Percentiles rank a stretch among this genome's conserved stretches.
phyloP scores from a whole-genome alignment of 2,888 invertebrate species.

The Craniophora ligustri region DNA sequence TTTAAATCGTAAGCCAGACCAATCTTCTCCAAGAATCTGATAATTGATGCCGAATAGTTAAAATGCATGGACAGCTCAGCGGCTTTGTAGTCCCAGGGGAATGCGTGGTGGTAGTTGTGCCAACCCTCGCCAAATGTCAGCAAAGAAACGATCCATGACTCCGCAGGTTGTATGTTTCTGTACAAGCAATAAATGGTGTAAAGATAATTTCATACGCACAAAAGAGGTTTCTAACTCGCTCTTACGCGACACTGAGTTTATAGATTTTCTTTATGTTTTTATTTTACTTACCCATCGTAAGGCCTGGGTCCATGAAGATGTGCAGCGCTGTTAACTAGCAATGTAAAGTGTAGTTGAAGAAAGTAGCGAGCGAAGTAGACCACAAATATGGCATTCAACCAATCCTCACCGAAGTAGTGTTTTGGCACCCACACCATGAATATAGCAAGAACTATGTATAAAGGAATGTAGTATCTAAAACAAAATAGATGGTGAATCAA shows the following conservation, averaged over 20 bases:
- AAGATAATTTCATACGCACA: too few relatives aligned
- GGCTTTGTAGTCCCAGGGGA: conserved; percentile 97
- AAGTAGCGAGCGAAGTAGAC: conserved; percentile 90
- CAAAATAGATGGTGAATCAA: conserved; percentile 5
- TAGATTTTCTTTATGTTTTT: too few relatives aligned
- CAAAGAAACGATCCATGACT: conserved; percentile 92
- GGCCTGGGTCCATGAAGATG: conserved; percentile 94
- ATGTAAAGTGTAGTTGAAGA: conserved; percentile 91
- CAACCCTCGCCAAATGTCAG: conserved; percentile 94
- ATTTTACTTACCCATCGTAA: conserved; percentile 91
- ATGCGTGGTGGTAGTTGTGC: conserved; percentile 98
- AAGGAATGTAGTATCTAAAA: conserved; percentile 90
- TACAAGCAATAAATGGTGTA: neutral
- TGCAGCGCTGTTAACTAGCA: conserved; percentile 94
- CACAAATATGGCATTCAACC: conserved; percentile 89
- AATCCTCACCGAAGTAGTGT: conserved; percentile 91
- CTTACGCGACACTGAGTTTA: too few relatives aligned
- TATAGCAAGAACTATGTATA: conserved; percentile 89
- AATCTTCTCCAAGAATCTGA: conserved; percentile 88
- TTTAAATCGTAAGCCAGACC: conserved; percentile 91
- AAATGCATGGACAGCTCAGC: conserved; percentile 92
- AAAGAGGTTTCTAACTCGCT: too few relatives aligned
- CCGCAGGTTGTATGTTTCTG: conserved; percentile 93
- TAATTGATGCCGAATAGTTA: conserved; percentile 90
- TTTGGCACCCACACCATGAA: conserved; percentile 90